A percentile compares a stretch with the other conserved stretches of the same genome.
Conservation (phyloP, 2,113 vertebrate species). For the Trichechus manatus region DNA sequence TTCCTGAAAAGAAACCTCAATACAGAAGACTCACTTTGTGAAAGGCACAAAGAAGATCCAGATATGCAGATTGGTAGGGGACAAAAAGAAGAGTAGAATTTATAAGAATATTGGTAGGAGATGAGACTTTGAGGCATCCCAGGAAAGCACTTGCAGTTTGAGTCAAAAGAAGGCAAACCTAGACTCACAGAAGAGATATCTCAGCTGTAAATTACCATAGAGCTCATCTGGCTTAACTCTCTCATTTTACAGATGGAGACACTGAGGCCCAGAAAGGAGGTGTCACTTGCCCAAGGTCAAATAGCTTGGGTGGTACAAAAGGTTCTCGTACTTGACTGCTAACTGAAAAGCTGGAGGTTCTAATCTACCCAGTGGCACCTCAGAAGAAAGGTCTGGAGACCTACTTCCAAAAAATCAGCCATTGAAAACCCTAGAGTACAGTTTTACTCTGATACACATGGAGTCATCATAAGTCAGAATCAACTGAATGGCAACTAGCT, state of each 20-base stretch:
- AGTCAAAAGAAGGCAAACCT: background rate
- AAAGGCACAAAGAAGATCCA: background rate
- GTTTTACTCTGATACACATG: background rate
- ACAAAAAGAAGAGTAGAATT: conserved; percentile 1
- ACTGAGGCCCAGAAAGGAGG: background rate
- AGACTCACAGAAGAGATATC: background rate
- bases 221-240: background rate
- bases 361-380: background rate
- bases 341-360: background rate
- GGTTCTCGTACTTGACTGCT: too few relatives aligned
- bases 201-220: background rate
- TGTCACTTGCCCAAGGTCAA: background rate
- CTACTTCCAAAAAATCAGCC: too few relatives aligned
- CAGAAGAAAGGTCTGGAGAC: background rate
- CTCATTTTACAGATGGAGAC: background rate
- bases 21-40: background rate
- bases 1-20: conserved; percentile 41
- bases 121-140: background rate
- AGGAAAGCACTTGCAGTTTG: background rate
- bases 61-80: background rate
- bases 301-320: background rate
- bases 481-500: background rate
- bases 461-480: background rate
- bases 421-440: too few relatives aligned
- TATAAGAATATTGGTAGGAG: background rate